A percentile compares a stretch with the other conserved stretches of the same genome.
Conservation (phyloP, 1,140 invertebrate genomes). For the Drosophila busckii region DNA sequence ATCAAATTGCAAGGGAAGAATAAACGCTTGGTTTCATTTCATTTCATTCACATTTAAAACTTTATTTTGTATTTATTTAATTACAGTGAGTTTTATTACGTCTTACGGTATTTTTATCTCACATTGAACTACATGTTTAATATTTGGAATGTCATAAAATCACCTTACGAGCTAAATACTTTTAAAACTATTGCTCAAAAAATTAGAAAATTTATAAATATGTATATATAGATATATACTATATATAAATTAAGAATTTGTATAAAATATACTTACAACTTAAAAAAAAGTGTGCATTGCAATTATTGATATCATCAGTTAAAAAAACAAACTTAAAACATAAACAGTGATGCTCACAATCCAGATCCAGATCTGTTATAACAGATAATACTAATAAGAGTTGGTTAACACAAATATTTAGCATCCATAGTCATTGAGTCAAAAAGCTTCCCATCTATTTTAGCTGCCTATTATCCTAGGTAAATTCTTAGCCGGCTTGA, state of each 20-base stretch:
- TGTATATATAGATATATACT: constrained; percentile 18
- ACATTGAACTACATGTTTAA: constrained; percentile 55
- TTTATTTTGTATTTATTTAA: constrained; percentile 30
- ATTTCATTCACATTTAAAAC: constrained; percentile 26
- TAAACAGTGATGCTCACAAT: constrained; percentile 40
- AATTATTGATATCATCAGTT: constrained; percentile 24
- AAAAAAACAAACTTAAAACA: constrained; percentile 28
- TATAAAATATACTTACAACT: constrained; percentile 38
- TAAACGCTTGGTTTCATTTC: neutral
- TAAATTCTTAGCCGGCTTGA: constrained; percentile 47
- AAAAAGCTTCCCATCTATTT: too few species aligned
- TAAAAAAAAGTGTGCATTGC: constrained; percentile 46
- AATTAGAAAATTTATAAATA: constrained; percentile 49
- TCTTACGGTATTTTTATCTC: constrained; percentile 28
- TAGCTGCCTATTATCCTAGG: constrained; percentile 27
- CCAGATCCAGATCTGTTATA: constrained; percentile 18
- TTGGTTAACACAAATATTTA: constrained; percentile 70
- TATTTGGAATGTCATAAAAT: constrained; percentile 75
- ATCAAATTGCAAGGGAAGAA: too few species aligned
- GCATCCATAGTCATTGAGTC: constrained; percentile 67
- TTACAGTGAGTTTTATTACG: constrained; percentile 39
- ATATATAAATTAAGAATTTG: constrained; percentile 29
- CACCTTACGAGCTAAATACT: constrained; percentile 43
- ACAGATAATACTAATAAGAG: constrained; percentile 49
- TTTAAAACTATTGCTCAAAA: constrained; percentile 41